phyloP scores from a whole-genome alignment of 2,888 invertebrate genomes.

The Agrenia bidenticulata region DNA sequence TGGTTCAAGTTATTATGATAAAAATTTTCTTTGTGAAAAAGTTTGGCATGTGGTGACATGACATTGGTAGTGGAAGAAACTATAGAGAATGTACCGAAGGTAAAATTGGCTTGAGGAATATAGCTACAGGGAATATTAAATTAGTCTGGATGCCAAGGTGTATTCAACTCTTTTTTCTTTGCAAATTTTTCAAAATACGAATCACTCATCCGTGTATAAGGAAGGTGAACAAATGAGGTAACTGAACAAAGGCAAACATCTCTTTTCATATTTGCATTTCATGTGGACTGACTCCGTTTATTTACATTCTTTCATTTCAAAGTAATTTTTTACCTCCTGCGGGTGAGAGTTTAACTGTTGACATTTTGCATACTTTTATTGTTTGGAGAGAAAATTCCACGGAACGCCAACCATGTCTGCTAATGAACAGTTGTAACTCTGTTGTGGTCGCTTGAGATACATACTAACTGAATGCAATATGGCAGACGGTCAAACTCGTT shows the following conservation, averaged over 20 bases:
- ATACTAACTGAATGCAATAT: background rate
- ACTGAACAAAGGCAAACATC: conserved; percentile 8
- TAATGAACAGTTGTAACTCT: conserved; percentile 13
- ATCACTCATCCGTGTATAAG: conserved; percentile 19
- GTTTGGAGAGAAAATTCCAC: background rate
- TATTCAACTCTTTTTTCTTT: conserved; percentile 14
- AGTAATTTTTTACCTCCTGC: conserved; percentile 21
- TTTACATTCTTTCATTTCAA: conserved; percentile 19
- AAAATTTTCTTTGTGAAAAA: background rate
- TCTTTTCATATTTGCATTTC: conserved; percentile 18
- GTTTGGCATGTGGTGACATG: conserved; percentile 9
- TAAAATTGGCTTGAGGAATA: background rate
- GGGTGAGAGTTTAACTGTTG: conserved; percentile 27
- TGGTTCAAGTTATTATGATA: background rate
- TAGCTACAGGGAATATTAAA: conserved; percentile 13
- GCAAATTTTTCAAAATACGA: conserved; percentile 9
- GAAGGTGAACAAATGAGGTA: conserved; percentile 19
- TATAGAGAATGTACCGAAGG: background rate
- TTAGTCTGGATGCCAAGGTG: conserved; percentile 15
- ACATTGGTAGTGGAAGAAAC: background rate
- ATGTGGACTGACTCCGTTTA: conserved; percentile 12
- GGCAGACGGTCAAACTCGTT: background rate
- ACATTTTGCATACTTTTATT: conserved; percentile 14
- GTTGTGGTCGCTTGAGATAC: background rate
- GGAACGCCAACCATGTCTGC: conserved; percentile 22